Conservation (phyloP, 2,888 invertebrate species). For the Lutraria lutraria region DNA sequence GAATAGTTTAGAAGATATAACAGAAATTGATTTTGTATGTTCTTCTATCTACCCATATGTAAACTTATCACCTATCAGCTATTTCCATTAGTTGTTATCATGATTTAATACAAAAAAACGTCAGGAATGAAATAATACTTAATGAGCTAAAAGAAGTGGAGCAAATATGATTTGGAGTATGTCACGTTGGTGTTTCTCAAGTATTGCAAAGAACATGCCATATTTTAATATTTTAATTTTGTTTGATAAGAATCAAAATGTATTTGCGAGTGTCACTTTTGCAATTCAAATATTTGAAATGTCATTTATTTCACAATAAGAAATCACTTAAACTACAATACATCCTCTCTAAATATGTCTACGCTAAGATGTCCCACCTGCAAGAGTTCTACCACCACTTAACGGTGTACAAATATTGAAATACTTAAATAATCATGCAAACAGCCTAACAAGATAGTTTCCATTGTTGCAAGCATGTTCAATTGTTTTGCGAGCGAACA, state of each 20-base stretch:
- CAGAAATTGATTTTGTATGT: not conserved
- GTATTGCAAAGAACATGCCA: not conserved
- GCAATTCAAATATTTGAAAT: not conserved
- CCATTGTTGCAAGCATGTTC: not conserved
- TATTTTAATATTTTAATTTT: not conserved
- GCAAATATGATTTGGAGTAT: not conserved
- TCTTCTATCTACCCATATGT: not conserved
- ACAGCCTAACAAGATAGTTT: not conserved
- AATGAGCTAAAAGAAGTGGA: not conserved
- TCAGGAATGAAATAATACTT: not conserved
- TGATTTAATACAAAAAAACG: not conserved
- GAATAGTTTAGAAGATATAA: not conserved
- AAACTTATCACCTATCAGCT: not conserved
- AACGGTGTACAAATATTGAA: not conserved
- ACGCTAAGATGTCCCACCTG: not conserved
- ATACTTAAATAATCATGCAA: not conserved
- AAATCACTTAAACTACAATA: constrained; percentile 16
- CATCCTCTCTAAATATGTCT: not conserved
- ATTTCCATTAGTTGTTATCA: constrained; percentile 13
- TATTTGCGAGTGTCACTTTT: not conserved
- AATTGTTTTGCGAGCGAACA: not conserved
- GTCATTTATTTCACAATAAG: not conserved
- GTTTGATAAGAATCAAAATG: not conserved
- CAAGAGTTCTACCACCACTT: not conserved
- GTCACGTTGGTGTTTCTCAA: not conserved